Evolutionary conservation across 1,140 invertebrate genomes (phyloP), one percentile per base, ranked within the genome.

Genomic region (Oscheius sp.): DNA sequence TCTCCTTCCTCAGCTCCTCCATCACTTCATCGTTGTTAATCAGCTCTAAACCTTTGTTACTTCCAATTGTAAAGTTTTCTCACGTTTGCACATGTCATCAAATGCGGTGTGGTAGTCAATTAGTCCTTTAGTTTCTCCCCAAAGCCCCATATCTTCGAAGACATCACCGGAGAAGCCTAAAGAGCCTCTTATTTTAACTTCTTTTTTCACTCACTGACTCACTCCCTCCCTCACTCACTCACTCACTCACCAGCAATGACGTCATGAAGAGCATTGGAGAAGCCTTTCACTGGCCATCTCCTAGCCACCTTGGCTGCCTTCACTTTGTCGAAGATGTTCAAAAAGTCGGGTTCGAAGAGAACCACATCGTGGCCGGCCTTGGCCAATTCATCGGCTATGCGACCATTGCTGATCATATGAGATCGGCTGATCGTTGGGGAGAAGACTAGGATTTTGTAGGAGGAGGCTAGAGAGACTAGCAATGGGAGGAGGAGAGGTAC

Each of bases 391-490:
- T 76, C 75, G 4, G 75, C 75, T 29, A 76, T 75, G 34, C 72
- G 66, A 32, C 64, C 73, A 31, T 76, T 77, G 7, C 62, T 66
- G 32, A 76, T 75, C 73, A 76, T 70, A 45, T 76, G 75, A 35
- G 67, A 71, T 32, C 42, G 64, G 29, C 75, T 76, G 23, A 75
- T 52, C 4, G 75, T 76, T 34, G 75, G 75, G 28, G 67, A 67
- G 35, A 36, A 72, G 3, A 83, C 97, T 93, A 98, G 98, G 95
- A 95, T 93, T 78, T 97, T 95, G 59, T 93, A 90, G 83, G 38
- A 32, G 28, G 3, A n/a, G 23, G 29, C 31, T 18, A 36, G 15
- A 10, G 32, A n/a, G 15, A 63, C 15, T 10, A 63, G 61, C 10
- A 63, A 32, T 26, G 36, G 32, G 36, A 63, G 20, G 20, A 32